Evolutionary conservation across 2,797 vertebrate genomes (phyloP), one percentile per base, ranked within the genome.

Genomic region (Mus minutoides): DNA sequence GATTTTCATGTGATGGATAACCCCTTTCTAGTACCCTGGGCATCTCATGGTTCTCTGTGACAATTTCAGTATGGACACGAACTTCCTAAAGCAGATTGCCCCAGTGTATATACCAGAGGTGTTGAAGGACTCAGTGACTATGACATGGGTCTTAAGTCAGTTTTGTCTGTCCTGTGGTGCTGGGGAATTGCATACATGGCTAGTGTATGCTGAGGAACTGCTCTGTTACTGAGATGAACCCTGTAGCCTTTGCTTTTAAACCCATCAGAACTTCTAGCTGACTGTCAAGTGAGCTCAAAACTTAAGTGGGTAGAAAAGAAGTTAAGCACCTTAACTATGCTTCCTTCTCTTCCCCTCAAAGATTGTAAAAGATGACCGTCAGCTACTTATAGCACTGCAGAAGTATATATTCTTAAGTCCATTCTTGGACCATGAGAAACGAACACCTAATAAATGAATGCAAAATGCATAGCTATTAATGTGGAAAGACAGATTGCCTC

Each of bases 391-490:
- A 2, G 34, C 29, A 19, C 22, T 22, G 54, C 6, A 16, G 77
- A 96, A 14, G 0, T 37, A 6, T 31, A n/a, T 84, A 78, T 31
- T 58, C 67, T 94, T 93, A 78, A 93, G 9, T 56, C 92, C 22
- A 7, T 79, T 97, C 97, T 96, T 95, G 94, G 95, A 82, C 86
- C 92, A 96, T 91, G 79, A 75, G 31, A 84, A 87, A 83, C 37
- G 29, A 62, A 64, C 16, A 37, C 64, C 46, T 79, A 19, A 46
- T 29, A 6, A 69, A 29, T 17, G 40, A 29, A 58, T 43, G 10
- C 52, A 22, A 75, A 58, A 22, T 17, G 40, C 54, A 49, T n/a
- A 77, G 67, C 12, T 40, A 40, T 58, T 75, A 88, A 75, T 26
- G 40, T 60, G 17, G 37, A 34, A 34, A 88, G 40, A 21, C 34